These are phyloP conservation scores for Parazoanthus swiftii DNA, from an alignment of 92 coral and sea anemone species.

Conservation along the genomic window DNA sequence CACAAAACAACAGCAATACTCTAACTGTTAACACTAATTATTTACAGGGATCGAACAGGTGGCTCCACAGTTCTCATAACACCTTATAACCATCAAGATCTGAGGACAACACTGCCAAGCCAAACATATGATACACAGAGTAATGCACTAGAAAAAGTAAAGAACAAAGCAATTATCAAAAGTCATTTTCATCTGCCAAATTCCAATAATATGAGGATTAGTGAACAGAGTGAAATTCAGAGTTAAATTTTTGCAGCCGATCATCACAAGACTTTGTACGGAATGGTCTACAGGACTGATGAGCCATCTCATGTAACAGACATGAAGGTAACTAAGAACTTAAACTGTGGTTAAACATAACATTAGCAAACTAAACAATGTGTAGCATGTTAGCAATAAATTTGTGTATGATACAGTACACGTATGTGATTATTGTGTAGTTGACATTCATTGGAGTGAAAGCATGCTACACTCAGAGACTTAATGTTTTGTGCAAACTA, in stretches of 20 bases:
- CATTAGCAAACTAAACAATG: background rate
- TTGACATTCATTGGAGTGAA: background rate
- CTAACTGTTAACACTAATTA: conserved; percentile 11
- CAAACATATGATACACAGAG: background rate
- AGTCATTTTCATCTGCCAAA: too few relatives aligned
- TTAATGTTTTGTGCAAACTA: background rate
- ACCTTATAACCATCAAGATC: background rate
- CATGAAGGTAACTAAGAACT: background rate
- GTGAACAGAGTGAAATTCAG: too few relatives aligned
- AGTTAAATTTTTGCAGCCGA: background rate
- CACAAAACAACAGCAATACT: conserved; percentile 9
- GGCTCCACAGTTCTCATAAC: background rate
- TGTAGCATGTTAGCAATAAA: background rate
- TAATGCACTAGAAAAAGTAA: background rate
- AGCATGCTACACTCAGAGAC: background rate
- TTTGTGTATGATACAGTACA: background rate
- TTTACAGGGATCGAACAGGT: conserved; percentile 23
- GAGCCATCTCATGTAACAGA: conserved; percentile 5
- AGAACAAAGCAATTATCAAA: background rate
- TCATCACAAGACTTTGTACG: background rate
- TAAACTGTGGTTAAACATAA: background rate
- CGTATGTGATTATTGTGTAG: background rate
- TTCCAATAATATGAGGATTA: background rate
- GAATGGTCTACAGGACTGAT: conserved; percentile 18
- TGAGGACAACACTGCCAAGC: background rate